Conservation (phyloP, 2,888 invertebrate species). For the Nezara viridula region DNA sequence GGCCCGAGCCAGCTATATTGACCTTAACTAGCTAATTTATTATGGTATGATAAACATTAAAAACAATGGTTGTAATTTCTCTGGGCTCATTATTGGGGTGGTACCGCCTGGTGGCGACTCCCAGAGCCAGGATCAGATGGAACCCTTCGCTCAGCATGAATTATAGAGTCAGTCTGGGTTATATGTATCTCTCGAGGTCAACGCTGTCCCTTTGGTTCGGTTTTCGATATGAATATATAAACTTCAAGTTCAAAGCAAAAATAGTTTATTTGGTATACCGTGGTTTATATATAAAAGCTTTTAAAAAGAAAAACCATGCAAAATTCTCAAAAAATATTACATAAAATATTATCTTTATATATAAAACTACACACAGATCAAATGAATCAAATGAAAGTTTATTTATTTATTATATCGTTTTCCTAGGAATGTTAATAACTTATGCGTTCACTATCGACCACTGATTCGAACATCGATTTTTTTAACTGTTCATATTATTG, state of each 20-base stretch:
- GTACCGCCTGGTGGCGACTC: constrained; percentile 25
- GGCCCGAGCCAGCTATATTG: not conserved
- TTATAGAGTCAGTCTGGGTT: constrained; percentile 12
- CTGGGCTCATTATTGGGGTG: not conserved
- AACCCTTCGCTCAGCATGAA: not conserved
- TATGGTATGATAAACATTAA: not conserved
- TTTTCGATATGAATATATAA: not conserved
- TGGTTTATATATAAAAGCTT: no score
- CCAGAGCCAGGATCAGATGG: not conserved
- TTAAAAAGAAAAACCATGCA: no score
- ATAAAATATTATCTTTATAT: no score
- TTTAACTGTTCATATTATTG: no score
- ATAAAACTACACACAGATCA: no score
- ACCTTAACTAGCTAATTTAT: not conserved
- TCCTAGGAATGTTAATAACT: no score
- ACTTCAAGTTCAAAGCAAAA: not conserved
- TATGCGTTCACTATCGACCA: no score
- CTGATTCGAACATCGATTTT: no score
- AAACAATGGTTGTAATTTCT: not conserved
- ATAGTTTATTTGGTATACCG: no score
- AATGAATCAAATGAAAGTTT: no score
- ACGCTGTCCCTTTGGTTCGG: not conserved
- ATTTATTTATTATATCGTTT: no score
- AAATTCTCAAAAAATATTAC: no score
- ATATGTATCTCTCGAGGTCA: not conserved